Evolutionary conservation across 64 coral and sea anemone species (phyloP).

Genomic region (Pocillopora verrucosa): DNA sequence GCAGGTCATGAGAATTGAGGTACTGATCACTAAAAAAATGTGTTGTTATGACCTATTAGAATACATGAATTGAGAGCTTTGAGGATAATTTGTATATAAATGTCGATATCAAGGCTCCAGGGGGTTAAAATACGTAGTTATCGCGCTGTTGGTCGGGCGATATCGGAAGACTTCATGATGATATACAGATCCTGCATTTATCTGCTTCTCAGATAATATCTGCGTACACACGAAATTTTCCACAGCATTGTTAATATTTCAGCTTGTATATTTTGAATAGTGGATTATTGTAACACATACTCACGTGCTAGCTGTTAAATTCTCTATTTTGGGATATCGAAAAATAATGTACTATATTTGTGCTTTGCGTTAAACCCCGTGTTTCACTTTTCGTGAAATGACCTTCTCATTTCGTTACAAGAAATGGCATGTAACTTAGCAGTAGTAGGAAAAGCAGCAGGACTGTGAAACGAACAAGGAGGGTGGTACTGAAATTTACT

Average conservation of each 20-base stretch:
- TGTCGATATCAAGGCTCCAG: not conserved
- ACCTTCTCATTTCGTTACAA: slow-evolving; percentile 34
- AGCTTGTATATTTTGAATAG: slow-evolving; percentile 20
- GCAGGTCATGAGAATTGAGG: not conserved
- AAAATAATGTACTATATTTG: slow-evolving; percentile 1
- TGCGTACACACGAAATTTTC: not conserved
- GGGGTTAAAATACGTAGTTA: not conserved
- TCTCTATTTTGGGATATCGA: slow-evolving; percentile 33
- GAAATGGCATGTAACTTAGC: not conserved
- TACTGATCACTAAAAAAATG: not conserved
- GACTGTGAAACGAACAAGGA: not conserved
- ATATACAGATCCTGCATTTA: not conserved
- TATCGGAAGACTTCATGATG: not conserved
- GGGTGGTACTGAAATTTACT: not conserved
- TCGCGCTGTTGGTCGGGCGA: not conserved
- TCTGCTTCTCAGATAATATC: slow-evolving; percentile 15
- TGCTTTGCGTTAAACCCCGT: slow-evolving; percentile 29
- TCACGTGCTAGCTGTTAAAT: not conserved
- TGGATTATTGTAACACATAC: not conserved
- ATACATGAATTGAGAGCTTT: not conserved
- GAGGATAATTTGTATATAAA: not conserved
- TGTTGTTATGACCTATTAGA: not conserved
- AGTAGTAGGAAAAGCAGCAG: slow-evolving; percentile 19
- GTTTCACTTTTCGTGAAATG: slow-evolving; percentile 37
- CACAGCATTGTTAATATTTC: slow-evolving; percentile 9